These are phyloP conservation scores for Lethrus apterus DNA, from an alignment of 1,140 invertebrate genomes.

Conservation along the genomic window DNA sequence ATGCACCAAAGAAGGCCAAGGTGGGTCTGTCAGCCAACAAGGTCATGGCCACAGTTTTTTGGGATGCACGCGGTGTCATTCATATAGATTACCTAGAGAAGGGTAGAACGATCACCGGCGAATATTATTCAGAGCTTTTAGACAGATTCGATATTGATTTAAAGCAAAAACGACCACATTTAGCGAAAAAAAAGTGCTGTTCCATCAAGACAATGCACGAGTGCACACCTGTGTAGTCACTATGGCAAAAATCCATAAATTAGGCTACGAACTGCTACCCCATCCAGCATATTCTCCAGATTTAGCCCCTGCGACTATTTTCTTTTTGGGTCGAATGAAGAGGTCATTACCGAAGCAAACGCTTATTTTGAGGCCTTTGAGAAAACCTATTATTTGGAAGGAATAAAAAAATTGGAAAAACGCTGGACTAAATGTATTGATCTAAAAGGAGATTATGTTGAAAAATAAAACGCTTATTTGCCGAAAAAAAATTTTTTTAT, in stretches of 20 bases:
- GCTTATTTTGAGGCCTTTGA: too few relatives aligned
- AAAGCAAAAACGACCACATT: slow-evolving; percentile 14
- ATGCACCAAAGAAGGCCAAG: too few relatives aligned
- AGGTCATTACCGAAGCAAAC: too few relatives aligned
- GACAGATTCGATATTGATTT: slow-evolving; percentile 10
- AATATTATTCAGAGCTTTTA: slow-evolving; percentile 21
- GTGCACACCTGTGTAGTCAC: slow-evolving; percentile 22
- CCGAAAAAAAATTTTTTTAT: too few relatives aligned
- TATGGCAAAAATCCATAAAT: slow-evolving; percentile 20
- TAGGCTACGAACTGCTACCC: slow-evolving; percentile 21
- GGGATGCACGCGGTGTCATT: neutral
- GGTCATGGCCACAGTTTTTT: too few relatives aligned
- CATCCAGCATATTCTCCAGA: slow-evolving; percentile 43
- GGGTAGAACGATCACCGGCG: slow-evolving; percentile 18
- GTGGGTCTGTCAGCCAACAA: too few relatives aligned
- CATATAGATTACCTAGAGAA: slow-evolving; percentile 9
- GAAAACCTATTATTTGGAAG: too few relatives aligned
- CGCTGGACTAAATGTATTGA: too few relatives aligned
- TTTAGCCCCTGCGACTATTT: slow-evolving; percentile 41
- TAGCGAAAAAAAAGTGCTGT: slow-evolving; percentile 23
- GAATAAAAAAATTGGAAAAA: too few relatives aligned
- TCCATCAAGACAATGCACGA: slow-evolving; percentile 25
- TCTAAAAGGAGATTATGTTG: too few relatives aligned
- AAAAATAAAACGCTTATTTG: too few relatives aligned
- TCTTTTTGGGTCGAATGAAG: too few relatives aligned